Percentiles rank a stretch among this genome's conserved stretches.
Evolutionary conservation across 2,113 vertebrate species (phyloP).

Genomic region (Esox niger): DNA sequence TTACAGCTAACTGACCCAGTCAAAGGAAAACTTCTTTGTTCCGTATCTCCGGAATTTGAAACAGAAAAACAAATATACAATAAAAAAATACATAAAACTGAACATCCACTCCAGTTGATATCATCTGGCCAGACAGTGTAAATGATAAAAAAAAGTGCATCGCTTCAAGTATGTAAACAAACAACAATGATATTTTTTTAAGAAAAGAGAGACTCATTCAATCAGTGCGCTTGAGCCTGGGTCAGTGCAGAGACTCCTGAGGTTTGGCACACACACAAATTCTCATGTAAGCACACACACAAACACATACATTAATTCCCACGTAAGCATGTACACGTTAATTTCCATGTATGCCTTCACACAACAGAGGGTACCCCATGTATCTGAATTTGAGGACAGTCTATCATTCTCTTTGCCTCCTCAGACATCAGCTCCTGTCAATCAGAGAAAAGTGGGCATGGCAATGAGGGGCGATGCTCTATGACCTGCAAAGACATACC

Average conservation of each 20-base stretch:
- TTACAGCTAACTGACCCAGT: constrained; percentile 37
- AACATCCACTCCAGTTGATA: constrained; percentile 22
- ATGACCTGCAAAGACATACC: constrained; percentile 74
- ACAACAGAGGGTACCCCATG: constrained; percentile 24
- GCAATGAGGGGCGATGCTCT: constrained; percentile 39
- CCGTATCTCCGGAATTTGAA: constrained; percentile 37
- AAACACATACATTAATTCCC: constrained; percentile 16
- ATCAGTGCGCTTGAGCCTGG: constrained; percentile 47
- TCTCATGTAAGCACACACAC: background rate
- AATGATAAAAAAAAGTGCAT: constrained; percentile 70
- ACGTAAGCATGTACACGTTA: background rate
- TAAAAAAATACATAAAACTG: constrained; percentile 21
- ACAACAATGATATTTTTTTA: constrained; percentile 48
- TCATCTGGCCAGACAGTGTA: constrained; percentile 27
- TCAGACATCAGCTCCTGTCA: constrained; percentile 28
- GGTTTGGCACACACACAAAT: constrained; percentile 60
- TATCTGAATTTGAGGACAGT: constrained; percentile 28
- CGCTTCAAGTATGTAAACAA: constrained; percentile 77
- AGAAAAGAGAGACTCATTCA: constrained; percentile 29
- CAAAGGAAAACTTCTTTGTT: constrained; percentile 32
- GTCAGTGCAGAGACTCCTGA: constrained; percentile 53
- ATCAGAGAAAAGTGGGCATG: constrained; percentile 15
- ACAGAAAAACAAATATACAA: constrained; percentile 28
- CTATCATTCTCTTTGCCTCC: constrained; percentile 22
- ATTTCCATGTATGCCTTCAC: background rate